These are phyloP conservation scores for Epizoanthus illoricatus DNA, from an alignment of 92 coral and sea anemone genomes.

Conservation along the genomic window DNA sequence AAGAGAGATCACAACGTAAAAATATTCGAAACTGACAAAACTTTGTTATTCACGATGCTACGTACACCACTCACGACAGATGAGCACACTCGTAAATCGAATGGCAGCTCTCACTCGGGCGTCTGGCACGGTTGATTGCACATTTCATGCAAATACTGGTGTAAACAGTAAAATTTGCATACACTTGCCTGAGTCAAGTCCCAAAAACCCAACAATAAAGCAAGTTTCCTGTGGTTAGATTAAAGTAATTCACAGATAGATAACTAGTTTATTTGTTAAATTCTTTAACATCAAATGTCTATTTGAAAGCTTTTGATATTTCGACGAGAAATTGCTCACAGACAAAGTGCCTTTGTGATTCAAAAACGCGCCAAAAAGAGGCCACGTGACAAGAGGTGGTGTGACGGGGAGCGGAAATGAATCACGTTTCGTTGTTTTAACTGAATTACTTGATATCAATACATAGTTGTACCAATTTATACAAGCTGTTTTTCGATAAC, in stretches of 20 bases:
- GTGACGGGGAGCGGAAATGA: conserved; percentile 29
- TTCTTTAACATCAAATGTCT: not conserved
- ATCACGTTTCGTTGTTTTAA: not conserved
- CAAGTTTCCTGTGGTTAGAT: not conserved
- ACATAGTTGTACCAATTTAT: too few relatives aligned
- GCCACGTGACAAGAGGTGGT: conserved; percentile 32
- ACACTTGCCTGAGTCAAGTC: conserved; percentile 34
- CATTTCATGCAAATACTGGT: conserved; percentile 83
- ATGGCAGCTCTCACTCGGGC: conserved; percentile 33
- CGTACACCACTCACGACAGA: conserved; percentile 1
- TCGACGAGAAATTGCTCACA: conserved; percentile 7
- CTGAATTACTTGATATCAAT: too few relatives aligned
- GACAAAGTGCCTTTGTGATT: conserved; percentile 30
- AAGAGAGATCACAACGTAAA: not conserved
- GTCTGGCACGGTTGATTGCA: conserved; percentile 82
- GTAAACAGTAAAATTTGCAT: conserved; percentile 74
- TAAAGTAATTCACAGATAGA: not conserved
- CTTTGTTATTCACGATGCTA: not conserved
- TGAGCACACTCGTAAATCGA: conserved; percentile 6
- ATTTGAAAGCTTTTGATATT: not conserved
- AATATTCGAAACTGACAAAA: not conserved
- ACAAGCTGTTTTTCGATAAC: too few relatives aligned
- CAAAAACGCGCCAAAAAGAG: conserved; percentile 32
- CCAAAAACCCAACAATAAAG: not conserved
- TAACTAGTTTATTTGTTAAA: not conserved